Base-by-base conservation (phyloP, 2,888 invertebrate genomes). In the Lottia gigantea region DNA sequence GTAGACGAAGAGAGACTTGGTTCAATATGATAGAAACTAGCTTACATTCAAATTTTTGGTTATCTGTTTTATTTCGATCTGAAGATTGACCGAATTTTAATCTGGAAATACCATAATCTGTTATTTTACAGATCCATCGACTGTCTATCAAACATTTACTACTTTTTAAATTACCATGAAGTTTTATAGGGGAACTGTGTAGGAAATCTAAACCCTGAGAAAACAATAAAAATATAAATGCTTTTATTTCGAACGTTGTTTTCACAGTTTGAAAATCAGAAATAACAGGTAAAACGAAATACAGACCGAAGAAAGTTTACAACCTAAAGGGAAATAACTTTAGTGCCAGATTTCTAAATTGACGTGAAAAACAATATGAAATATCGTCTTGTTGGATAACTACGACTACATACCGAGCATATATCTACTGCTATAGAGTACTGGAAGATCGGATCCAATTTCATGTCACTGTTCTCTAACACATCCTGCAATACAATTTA, bases 91-190 rank as follows among this genome's bases (percentile, higher is more conserved):
- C 77, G 19, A 67, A 67, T 16, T 69, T 74, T 26, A 86, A 71
- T 16, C 69, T 68, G 55, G 75, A 67, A 7, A 84, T 75, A 15
- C 85, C 85, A 69, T 80, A 85, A 71, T 86, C 85, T 3, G 85
- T 82, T 49, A 86, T 77, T 71, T 85, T 86, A 67, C 84, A 85
- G 16, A 81, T 81, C 85, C 85, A 86, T 23, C 85, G 76, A 46
- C 80, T 83, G 76, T 86, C 86, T 16, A 86, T 79, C 19, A 86
- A 77, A 63, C 84, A 83, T 76, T 85, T 85, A 19, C 80, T 78
- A 66, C 84, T 84, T 71, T 81, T 82, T 19, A 86, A 77, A 26
- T 81, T 77, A 8, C 86, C 85, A 74, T 86, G 86, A 19, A 76
- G 68, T 61, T 79, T 80, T 15, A 86, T 71, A 12, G 79, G 71